These are phyloP conservation scores for Syndactyla subalaris DNA, from an alignment of 2,797 vertebrate species.

Conservation along the genomic window DNA sequence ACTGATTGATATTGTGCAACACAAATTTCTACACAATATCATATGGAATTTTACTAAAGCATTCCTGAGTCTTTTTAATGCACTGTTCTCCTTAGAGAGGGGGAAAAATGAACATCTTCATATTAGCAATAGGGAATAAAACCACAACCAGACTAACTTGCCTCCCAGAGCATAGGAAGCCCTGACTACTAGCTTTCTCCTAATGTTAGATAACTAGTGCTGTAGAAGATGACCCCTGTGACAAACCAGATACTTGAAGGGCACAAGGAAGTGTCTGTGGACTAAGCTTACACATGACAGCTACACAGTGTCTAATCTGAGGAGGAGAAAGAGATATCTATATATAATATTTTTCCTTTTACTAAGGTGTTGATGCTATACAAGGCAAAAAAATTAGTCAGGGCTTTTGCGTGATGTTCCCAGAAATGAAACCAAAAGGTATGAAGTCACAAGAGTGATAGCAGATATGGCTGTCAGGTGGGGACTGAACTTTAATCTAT, in stretches of 20 bases:
- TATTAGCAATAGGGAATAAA: neutral
- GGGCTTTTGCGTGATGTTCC: neutral
- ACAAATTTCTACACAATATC: neutral
- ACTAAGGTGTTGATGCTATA: neutral
- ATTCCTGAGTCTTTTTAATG: neutral
- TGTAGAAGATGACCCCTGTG: neutral
- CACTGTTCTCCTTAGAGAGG: neutral
- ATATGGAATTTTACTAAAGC: neutral
- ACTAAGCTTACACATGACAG: neutral
- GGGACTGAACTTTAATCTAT: slow-evolving; percentile 33
- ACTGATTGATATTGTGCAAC: neutral
- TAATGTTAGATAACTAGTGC: neutral
- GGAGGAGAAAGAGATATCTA: neutral
- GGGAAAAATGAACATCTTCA: neutral
- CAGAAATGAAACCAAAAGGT: neutral
- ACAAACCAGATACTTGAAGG: neutral
- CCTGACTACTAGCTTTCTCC: neutral
- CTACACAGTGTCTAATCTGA: neutral
- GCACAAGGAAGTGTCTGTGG: neutral
- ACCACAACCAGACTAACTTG: neutral
- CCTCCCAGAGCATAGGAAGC: neutral
- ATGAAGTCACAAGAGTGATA: neutral
- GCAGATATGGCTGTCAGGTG: slow-evolving; percentile 4
- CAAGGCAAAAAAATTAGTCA: neutral
- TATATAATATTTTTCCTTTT: neutral